Evolutionary conservation across 2,888 invertebrate genomes (phyloP), one percentile per base, ranked within the genome.

Genomic region (Brachyptera risi): DNA sequence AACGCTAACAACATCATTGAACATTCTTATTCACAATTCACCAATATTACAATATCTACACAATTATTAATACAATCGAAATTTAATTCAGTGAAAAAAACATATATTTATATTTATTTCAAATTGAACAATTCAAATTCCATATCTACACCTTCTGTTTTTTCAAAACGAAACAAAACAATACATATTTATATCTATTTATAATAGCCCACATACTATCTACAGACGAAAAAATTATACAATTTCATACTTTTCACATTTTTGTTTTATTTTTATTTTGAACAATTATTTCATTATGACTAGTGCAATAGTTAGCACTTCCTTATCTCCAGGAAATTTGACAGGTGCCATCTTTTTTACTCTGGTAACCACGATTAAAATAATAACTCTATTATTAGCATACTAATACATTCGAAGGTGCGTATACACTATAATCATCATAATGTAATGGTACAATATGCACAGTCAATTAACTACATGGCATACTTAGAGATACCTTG

Each of bases 241-340:
- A 42, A 19, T 47, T 23, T 54, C 19, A 37, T 21, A 21, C 19
- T 54, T 37, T 47, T 47, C 19, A 54, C 35, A 54, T 35, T 35
- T 51, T 54, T 54, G 35, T 35, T 13, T 35, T 37, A 17, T 35
- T 35, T 35, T 21, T 37, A 37, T 23, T 61, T 61, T 58, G 35
- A 62, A 62, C 56, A 42, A 35, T 61, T 61, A 51, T 56, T 63
- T 42, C 35, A 51, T 44, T 57, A 63, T 63, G 63, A 63, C 63
- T 63, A 63, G 63, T 63, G 63, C 63, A 60, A 31, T 60, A 27
- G 37, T 60, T 37, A 63, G 63, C 63, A 63, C 63, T 60, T 63
- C 17, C 27, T 59, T 13, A 38, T 27, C 31, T 59, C 31, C 24
- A 37, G 60, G 57, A 59, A 58, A 51, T 63, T 37, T 47, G 47